These are phyloP conservation scores for Yoshiicerus persimilis DNA, from an alignment of 1,140 invertebrate species.

Conservation along the genomic window DNA sequence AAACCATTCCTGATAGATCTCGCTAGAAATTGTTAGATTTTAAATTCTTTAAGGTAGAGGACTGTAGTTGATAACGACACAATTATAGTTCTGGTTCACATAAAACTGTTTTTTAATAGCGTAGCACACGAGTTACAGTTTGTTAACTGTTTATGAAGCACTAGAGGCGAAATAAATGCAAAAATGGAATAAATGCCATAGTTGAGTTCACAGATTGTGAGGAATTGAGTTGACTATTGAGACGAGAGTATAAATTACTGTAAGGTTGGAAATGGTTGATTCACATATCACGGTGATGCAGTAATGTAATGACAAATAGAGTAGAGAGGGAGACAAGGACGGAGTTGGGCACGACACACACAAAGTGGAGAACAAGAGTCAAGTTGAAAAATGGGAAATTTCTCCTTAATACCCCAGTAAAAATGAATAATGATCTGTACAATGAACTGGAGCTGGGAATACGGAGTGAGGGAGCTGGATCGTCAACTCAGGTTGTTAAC, in stretches of 20 bases:
- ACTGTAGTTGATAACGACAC: too few relatives aligned
- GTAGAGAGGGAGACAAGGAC: background rate
- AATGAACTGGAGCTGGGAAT: background rate
- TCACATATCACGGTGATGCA: background rate
- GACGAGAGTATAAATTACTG: too few relatives aligned
- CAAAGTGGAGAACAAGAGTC: background rate
- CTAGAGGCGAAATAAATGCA: background rate
- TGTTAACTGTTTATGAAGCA: background rate
- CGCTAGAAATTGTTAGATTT: too few relatives aligned
- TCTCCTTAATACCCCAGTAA: slow-evolving; percentile 7
- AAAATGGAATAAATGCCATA: background rate
- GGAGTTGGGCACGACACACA: background rate
- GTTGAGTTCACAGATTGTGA: too few relatives aligned
- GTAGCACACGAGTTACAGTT: background rate
- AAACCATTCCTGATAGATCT: too few relatives aligned
- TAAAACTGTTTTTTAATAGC: background rate
- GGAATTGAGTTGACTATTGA: too few relatives aligned
- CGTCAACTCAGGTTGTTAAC: slow-evolving; percentile 19
- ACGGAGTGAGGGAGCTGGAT: background rate
- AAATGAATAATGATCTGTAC: slow-evolving; percentile 18
- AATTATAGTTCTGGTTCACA: background rate
- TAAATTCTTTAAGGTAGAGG: too few relatives aligned
- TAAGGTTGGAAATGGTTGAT: background rate
- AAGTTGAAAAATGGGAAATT: slow-evolving; percentile 20
- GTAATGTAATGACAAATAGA: background rate